Evolutionary conservation across 2,888 invertebrate genomes (phyloP).

Genomic region (Sepioteuthis lessoniana): DNA sequence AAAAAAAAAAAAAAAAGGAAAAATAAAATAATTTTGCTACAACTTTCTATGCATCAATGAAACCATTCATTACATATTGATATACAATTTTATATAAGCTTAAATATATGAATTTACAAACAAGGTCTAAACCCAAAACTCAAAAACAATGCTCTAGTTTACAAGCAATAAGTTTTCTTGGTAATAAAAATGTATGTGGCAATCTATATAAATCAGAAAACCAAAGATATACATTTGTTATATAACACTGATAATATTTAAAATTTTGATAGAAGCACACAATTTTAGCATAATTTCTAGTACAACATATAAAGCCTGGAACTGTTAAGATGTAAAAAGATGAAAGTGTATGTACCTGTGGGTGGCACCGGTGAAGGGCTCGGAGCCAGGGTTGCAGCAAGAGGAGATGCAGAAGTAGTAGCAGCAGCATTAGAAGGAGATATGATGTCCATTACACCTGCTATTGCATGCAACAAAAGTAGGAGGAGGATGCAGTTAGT

Average conservation of each 20-base stretch:
- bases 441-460: conserved; percentile 44
- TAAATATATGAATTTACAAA: too few species aligned
- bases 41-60: too few species aligned
- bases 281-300: neutral
- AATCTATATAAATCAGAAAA: neutral
- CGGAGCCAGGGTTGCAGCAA: conserved; percentile 40
- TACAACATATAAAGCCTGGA: neutral
- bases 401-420: conserved; percentile 48
- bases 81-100: too few species aligned
- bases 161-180: too few species aligned
- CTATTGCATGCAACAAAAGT: conserved; percentile 47
- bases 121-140: too few species aligned
- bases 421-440: conserved; percentile 47
- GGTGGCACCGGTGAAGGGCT: conserved; percentile 47
- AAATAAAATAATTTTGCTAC: too few species aligned
- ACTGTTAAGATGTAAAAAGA: neutral
- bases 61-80: too few species aligned
- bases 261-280: neutral
- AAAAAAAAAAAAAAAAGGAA: too few species aligned
- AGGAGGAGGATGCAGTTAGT: conserved; percentile 38
- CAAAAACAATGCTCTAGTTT: too few species aligned
- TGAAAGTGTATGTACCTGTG: conserved; percentile 42
- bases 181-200: too few species aligned
- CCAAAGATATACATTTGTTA: neutral
- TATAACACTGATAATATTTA: neutral